Percentiles rank a stretch among this genome's conserved stretches.
Conservation (phyloP, 92 coral and sea anemone species). For the Bergia puertoricense region DNA sequence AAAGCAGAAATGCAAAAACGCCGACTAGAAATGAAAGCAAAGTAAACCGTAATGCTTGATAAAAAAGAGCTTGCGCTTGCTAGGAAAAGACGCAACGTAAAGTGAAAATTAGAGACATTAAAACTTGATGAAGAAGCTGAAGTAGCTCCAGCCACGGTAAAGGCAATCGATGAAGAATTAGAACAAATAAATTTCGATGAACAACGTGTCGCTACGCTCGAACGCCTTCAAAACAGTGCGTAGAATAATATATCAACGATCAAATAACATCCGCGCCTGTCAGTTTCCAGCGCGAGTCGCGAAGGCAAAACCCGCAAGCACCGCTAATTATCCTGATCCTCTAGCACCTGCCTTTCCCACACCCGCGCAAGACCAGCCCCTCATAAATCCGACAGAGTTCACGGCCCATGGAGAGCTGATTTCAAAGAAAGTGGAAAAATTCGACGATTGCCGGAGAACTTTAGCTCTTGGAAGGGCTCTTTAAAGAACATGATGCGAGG, state of each 20-base stretch:
- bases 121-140: conserved; percentile 58
- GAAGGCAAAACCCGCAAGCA: conserved; percentile 12
- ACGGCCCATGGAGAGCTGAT: conserved; percentile 53
- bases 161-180: conserved; percentile 51
- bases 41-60: conserved; percentile 32
- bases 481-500: conserved; percentile 59
- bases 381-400: conserved; percentile 46
- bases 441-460: conserved; percentile 71
- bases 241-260: conserved; percentile 12
- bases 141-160: conserved; percentile 50
- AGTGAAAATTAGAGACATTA: conserved; percentile 38
- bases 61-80: conserved; percentile 46
- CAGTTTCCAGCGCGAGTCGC: no score
- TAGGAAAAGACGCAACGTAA: conserved; percentile 38
- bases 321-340: conserved; percentile 13
- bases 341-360: conserved; percentile 33
- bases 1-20: conserved; percentile 51
- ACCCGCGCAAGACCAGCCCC: conserved; percentile 1
- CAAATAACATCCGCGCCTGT: background rate
- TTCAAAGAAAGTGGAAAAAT: conserved; percentile 63
- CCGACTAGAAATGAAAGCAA: conserved; percentile 32
- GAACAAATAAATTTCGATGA: background rate
- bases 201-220: background rate
- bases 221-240: conserved; percentile 36
- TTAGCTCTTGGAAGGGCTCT: conserved; percentile 58